Conservation (phyloP, 1,140 invertebrate species). For the Choristoneura fumiferana region DNA sequence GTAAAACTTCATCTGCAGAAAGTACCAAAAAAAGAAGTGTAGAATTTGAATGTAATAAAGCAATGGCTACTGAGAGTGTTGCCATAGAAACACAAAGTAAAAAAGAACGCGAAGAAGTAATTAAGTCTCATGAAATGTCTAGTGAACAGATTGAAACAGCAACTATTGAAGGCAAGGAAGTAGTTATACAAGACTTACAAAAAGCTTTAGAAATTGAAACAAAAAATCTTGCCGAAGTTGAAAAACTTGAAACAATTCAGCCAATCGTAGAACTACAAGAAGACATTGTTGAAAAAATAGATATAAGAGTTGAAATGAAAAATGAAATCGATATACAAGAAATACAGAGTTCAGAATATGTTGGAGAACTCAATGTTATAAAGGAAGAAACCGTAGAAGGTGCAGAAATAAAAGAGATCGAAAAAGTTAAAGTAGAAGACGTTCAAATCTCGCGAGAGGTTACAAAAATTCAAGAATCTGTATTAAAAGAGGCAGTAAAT, state of each 20-base stretch:
- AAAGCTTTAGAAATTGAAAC: constrained; percentile 26
- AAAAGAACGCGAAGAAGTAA: constrained; percentile 38
- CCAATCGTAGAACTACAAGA: constrained; percentile 9
- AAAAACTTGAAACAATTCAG: constrained; percentile 20
- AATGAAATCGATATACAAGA: constrained; percentile 1
- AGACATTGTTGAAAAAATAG: constrained; percentile 7
- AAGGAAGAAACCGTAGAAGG: constrained; percentile 29
- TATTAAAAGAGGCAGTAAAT: constrained; percentile 7
- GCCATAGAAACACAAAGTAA: constrained; percentile 22
- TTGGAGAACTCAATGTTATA: neutral
- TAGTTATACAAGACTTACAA: constrained; percentile 18
- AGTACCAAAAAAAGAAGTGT: constrained; percentile 32
- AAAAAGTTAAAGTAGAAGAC: constrained; percentile 20
- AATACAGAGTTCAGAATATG: constrained; percentile 1
- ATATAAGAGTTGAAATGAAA: neutral
- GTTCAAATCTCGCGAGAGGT: constrained; percentile 28
- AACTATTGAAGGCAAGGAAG: constrained; percentile 23
- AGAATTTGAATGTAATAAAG: constrained; percentile 27
- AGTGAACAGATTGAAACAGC: neutral
- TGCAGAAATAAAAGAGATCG: constrained; percentile 22
- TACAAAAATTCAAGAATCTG: constrained; percentile 20
- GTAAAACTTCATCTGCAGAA: constrained; percentile 33
- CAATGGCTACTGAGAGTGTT: constrained; percentile 30
- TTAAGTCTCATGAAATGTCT: constrained; percentile 26
- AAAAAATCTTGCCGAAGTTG: constrained; percentile 27